Conservation (phyloP, 2,113 vertebrate genomes). For the Morone saxatilis region DNA sequence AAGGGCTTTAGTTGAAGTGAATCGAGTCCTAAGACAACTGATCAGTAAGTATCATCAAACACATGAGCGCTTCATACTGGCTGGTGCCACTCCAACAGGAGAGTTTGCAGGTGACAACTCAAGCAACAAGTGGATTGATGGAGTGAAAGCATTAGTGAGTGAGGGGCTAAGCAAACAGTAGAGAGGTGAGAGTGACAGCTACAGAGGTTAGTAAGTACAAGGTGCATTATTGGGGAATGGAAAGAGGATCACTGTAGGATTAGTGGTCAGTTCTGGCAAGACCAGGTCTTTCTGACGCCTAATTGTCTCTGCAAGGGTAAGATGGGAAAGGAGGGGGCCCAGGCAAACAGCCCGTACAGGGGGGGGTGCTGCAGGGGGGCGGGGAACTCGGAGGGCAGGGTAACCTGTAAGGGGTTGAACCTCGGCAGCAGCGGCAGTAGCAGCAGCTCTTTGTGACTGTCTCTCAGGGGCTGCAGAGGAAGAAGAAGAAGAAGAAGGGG, state of each 20-base stretch:
- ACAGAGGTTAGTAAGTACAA: slow-evolving; percentile 38
- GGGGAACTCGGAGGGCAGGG: slow-evolving; percentile 51
- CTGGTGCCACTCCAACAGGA: slow-evolving; percentile 63
- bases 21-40: background rate
- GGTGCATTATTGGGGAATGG: slow-evolving; percentile 39
- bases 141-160: slow-evolving; percentile 54
- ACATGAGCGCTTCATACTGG: slow-evolving; percentile 31
- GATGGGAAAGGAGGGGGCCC: slow-evolving; percentile 14
- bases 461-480: slow-evolving; percentile 80
- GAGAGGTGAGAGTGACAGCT: slow-evolving; percentile 23
- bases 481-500: slow-evolving; percentile 62
- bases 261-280: slow-evolving; percentile 56
- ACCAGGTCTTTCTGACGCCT: slow-evolving; percentile 26
- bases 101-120: slow-evolving; percentile 54
- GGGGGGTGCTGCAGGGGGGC: background rate
- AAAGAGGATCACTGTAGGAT: slow-evolving; percentile 51
- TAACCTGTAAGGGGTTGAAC: slow-evolving; percentile 89
- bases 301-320: slow-evolving; percentile 20
- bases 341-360: slow-evolving; percentile 29
- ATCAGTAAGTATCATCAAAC: slow-evolving; percentile 20
- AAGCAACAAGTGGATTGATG: slow-evolving; percentile 56
- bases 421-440: slow-evolving; percentile 79
- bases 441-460: slow-evolving; percentile 72
- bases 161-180: slow-evolving; percentile 42
- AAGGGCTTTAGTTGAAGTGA: slow-evolving; percentile 14